Evolutionary conservation across 2,888 invertebrate species (phyloP), one percentile per base, ranked within the genome.

Genomic region (Ophioninae sp.): DNA sequence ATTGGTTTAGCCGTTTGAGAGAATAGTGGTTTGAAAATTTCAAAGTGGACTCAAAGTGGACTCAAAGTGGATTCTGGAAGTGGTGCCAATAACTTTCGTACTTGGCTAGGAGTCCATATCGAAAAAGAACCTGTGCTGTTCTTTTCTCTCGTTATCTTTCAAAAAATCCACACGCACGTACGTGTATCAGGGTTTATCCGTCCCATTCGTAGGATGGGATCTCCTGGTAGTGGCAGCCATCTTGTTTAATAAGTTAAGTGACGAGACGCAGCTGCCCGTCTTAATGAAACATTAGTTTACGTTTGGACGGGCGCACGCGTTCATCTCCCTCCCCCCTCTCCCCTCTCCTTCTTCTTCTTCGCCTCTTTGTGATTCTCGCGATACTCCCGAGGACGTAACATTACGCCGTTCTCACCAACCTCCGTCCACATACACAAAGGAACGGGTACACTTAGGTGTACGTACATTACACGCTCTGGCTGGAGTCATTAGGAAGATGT

Each of bases 221-320:
- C 30, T 30, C 67, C 63, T 77, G 68, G 51, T 59, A 56, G 63
- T 64, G 68, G 87, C 71, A 75, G 88, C 89, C 91, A 90, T 90
- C 88, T 90, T 91, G 91, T 91, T 91, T 92, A 92, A 92, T 92
- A 92, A 92, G 91, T 91, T 92, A 92, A 92, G 92, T 91, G 91
- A 91, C 90, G 91, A 84, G 84, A 89, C 92, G 92, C 92, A 92
- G 92, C 92, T 92, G 92, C 91, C 90, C 89, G 88, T 90, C 91
- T 92, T 91, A 91, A 92, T 92, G 92, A 92, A 92, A 90, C 91
- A 92, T 92, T 91, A 91, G 91, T 91, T 91, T 89, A 91, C 89
- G 88, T 90, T 86, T 90, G 89, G 87, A 87, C 85, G 85, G 86
- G 85, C 84, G 80, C 85, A 79, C 85, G 84, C 84, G 84, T 84